Conservation (phyloP, 2,113 vertebrate species). For the Triplophysa rosa region DNA sequence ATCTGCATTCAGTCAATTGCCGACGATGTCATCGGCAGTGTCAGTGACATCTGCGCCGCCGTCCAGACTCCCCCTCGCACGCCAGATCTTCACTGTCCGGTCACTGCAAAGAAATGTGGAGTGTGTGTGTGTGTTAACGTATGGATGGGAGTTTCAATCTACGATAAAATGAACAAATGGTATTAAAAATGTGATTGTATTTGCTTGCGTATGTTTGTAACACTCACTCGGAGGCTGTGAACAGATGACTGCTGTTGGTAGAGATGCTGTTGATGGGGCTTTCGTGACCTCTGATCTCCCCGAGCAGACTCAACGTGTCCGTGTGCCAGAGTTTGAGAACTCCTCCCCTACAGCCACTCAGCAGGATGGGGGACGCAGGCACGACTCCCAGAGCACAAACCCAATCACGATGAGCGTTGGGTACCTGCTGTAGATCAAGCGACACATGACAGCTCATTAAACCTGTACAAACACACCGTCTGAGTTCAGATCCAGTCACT, state of each 20-base stretch:
- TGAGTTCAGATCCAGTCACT: neutral
- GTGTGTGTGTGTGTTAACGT: neutral
- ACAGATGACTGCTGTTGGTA: constrained; percentile 88
- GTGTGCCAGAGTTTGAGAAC: constrained; percentile 91
- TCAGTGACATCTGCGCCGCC: constrained; percentile 78
- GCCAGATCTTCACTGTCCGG: constrained; percentile 96
- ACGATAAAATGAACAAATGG: too few species aligned
- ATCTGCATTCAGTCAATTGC: constrained; percentile 71
- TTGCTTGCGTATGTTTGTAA: neutral
- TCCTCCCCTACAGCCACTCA: constrained; percentile 92
- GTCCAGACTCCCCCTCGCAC: constrained; percentile 81
- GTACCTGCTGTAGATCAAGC: constrained; percentile 83
- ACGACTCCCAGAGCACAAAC: constrained; percentile 89
- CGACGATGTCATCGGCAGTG: constrained; percentile 80
- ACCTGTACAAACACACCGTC: neutral
- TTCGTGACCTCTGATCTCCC: constrained; percentile 90
- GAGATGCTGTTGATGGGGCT: constrained; percentile 94
- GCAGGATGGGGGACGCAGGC: constrained; percentile 77
- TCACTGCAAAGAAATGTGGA: constrained; percentile 75
- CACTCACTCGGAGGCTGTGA: constrained; percentile 97
- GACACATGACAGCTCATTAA: neutral
- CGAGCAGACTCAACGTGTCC: constrained; percentile 80
- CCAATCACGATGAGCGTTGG: constrained; percentile 96
- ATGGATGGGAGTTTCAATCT: too few species aligned
- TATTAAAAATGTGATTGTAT: too few species aligned